Base-by-base conservation (phyloP, 2,888 invertebrate genomes). In the Lydus trimaculatus region DNA sequence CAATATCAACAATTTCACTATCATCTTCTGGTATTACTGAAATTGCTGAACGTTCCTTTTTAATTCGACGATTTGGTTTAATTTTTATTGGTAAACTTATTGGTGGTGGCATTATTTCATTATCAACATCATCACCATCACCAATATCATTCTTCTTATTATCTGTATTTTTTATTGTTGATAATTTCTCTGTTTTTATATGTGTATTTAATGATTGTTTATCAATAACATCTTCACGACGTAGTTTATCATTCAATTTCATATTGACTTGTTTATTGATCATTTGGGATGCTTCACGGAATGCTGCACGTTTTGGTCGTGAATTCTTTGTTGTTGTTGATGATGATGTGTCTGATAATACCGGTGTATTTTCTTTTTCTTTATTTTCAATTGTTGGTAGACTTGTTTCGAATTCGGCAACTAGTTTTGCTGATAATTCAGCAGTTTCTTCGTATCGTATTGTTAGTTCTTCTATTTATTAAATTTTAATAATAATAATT, bases 21-120 rank as follows among this genome's bases (percentile, higher is more conserved):
- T n/a, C 48, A 7, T 20, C 61, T 52, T 70, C 62, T 61, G 66
- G 33, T 63, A 66, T 67, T 59, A 52, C 9, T 20, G 56, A 31
- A 3, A 33, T 60, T 11, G 31, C 31, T 31, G 23, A 33, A 11
- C 33, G 31, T 31, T 56, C 36, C 58, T 20, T 61, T 61, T 76
- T 79, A 25, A 74, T 66, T 25, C 67, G 67, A 48, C 48, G 48
- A 15, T 52, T 31, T 25, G 36, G 56, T 70, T 76, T 78, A 48
- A 72, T 77, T 67, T 74, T 72, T 7, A 78, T 78, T 7, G 80
- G 78, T 25, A 77, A 65, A 65, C 70, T 72, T 23, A 63, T 72
- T 8, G 80, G 80, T 28, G 79, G 78, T 36, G 79, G 78, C 80
- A 80, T 80, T 8, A 76, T 76, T 20, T 72, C 73, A 28, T 28